Conservation (phyloP, 2,888 invertebrate genomes). For the Lasius fuliginosus region DNA sequence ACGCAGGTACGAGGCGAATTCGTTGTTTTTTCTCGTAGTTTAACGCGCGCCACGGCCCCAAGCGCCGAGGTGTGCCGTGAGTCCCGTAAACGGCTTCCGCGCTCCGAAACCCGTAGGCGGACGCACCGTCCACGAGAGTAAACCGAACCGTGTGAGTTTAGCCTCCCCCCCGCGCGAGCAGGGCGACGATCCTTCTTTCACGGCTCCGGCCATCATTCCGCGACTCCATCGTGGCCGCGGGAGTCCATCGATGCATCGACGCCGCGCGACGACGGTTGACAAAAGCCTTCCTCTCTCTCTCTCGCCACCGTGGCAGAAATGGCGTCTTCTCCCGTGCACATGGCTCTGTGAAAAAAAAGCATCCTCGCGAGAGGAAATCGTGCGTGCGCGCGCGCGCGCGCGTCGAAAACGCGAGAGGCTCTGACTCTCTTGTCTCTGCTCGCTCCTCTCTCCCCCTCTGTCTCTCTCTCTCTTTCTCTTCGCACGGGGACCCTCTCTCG, state of each 20-base stretch:
- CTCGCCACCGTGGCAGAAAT: constrained; percentile 78
- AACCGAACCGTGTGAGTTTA: constrained; percentile 78
- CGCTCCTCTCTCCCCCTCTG: neutral
- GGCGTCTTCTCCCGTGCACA: constrained; percentile 83
- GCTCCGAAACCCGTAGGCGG: too few relatives aligned
- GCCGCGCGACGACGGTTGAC: constrained; percentile 78
- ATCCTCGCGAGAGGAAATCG: constrained; percentile 45
- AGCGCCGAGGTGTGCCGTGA: constrained; percentile 76
- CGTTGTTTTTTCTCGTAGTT: constrained; percentile 84
- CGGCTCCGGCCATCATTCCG: too few relatives aligned
- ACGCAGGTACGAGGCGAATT: constrained; percentile 88
- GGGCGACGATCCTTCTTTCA: too few relatives aligned
- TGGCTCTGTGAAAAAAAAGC: constrained; percentile 76
- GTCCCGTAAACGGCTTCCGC: constrained; percentile 73
- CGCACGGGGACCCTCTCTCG: neutral
- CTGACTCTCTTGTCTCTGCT: too few relatives aligned
- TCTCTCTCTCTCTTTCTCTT: neutral
- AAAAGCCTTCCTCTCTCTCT: constrained; percentile 80
- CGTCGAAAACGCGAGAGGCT: neutral
- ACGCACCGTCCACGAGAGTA: constrained; percentile 54
- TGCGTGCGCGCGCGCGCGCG: neutral
- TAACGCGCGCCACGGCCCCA: constrained; percentile 78
- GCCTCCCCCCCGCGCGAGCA: too few relatives aligned
- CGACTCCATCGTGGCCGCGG: too few relatives aligned
- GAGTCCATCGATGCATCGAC: too few relatives aligned